A percentile compares a stretch with the other conserved stretches of the same genome.
Evolutionary conservation across 2,797 vertebrate genomes (phyloP).

Genomic region (Poeciliopsis paucimaculata): DNA sequence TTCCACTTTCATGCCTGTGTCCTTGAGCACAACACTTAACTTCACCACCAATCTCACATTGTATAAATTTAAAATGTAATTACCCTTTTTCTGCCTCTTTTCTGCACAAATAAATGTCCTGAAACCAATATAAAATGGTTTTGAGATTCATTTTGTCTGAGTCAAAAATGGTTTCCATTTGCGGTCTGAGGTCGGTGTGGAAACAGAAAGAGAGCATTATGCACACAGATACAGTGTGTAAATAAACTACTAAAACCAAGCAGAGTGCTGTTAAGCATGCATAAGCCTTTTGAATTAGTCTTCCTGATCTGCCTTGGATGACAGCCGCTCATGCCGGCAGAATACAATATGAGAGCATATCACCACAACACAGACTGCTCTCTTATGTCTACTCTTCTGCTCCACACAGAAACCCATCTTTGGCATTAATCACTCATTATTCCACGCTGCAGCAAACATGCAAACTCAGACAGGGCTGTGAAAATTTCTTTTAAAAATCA

Average conservation of each 20-base stretch:
- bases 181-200: conserved; percentile 31
- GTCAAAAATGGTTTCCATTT: conserved; percentile 23
- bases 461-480: conserved; percentile 22
- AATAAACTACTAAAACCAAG: conserved; percentile 71
- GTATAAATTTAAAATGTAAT: conserved; percentile 5
- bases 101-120: background rate
- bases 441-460: conserved; percentile 16
- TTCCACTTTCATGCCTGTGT: conserved; percentile 9
- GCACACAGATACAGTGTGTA: conserved; percentile 59
- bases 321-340: conserved; percentile 56
- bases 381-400: conserved; percentile 55
- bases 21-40: conserved; percentile 25
- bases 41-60: conserved; percentile 7
- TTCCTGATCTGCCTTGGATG: conserved; percentile 72
- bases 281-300: conserved; percentile 76
- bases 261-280: conserved; percentile 69
- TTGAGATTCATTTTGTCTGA: conserved; percentile 12
- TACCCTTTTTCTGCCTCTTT: conserved; percentile 8
- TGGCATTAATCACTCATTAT: conserved; percentile 45
- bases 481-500: background rate
- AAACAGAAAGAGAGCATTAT: conserved; percentile 31
- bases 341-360: conserved; percentile 68
- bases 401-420: conserved; percentile 37
- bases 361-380: conserved; percentile 61
- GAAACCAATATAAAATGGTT: conserved; percentile 12